A percentile compares a stretch with the other conserved stretches of the same genome.
Conservation (phyloP, 1,140 invertebrate genomes). For the Lanistes nyassanus region DNA sequence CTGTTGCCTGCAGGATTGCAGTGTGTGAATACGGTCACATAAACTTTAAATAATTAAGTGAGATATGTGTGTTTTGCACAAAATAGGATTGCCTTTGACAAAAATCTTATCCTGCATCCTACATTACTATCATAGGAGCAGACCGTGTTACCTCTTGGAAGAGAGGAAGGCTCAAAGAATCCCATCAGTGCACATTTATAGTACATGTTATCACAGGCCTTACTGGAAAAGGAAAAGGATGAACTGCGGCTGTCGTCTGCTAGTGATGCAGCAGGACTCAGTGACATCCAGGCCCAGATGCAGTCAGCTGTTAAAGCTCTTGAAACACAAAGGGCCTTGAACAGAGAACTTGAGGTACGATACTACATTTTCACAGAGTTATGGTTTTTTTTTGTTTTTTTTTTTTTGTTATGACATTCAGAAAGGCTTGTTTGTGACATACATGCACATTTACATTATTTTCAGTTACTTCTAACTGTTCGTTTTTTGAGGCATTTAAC, state of each 20-base stretch:
- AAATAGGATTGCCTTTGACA: too few relatives aligned
- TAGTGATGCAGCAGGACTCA: conserved; percentile 35
- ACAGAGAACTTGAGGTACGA: conserved; percentile 52
- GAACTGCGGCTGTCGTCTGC: conserved; percentile 35
- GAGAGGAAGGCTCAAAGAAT: too few relatives aligned
- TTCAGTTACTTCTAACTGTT: background rate
- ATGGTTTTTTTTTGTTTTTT: background rate
- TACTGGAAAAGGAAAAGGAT: conserved; percentile 53
- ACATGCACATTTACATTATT: background rate
- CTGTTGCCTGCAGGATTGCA: too few relatives aligned
- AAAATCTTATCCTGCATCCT: too few relatives aligned
- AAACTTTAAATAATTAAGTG: too few relatives aligned
- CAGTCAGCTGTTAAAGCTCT: conserved; percentile 45
- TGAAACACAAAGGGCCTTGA: conserved; percentile 42
- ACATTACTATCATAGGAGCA: too few relatives aligned
- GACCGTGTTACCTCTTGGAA: too few relatives aligned
- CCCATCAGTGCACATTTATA: too few relatives aligned
- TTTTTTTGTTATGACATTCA: background rate
- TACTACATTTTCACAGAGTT: background rate
- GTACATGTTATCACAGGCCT: conserved; percentile 41
- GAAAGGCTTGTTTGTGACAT: background rate
- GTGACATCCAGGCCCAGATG: conserved; percentile 47
- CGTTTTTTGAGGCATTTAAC: too few relatives aligned
- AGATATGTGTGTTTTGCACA: too few relatives aligned
- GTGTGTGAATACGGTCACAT: too few relatives aligned